Conservation (phyloP, 2,113 vertebrate genomes). For the Orthochromis malagaraziensis region DNA sequence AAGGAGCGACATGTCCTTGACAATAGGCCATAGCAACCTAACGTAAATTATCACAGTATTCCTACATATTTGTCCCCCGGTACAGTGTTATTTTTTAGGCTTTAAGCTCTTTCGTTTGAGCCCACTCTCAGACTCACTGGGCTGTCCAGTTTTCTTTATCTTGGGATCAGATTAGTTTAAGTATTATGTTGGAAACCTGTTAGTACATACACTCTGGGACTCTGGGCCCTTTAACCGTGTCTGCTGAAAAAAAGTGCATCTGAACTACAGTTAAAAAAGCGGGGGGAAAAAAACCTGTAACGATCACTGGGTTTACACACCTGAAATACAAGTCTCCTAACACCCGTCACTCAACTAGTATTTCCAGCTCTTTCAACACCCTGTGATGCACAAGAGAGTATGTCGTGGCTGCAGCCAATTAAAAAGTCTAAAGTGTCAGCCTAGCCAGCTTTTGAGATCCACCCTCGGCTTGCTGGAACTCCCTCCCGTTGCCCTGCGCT, state of each 20-base stretch:
- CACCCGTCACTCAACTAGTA: conserved; percentile 31
- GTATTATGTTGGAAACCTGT: conserved; percentile 3
- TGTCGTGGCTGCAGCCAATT: neutral
- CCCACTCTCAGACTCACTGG: neutral
- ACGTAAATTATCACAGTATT: conserved; percentile 29
- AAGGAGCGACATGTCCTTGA: neutral
- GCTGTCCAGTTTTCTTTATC: neutral
- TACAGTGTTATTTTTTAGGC: conserved; percentile 11
- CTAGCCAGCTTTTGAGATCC: neutral
- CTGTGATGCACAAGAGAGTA: neutral
- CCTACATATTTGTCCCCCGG: neutral
- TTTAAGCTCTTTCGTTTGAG: neutral
- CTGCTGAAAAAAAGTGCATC: neutral
- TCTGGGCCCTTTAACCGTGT: neutral
- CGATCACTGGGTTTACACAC: neutral
- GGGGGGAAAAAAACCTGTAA: neutral
- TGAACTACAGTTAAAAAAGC: neutral
- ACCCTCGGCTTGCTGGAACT: neutral
- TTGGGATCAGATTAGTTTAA: conserved; percentile 21
- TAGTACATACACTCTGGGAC: neutral
- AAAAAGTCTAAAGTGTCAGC: conserved; percentile 7
- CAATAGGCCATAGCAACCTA: conserved; percentile 7
- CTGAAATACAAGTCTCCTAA: conserved; percentile 23
- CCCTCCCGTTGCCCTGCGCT: neutral
- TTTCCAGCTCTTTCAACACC: conserved; percentile 31